Percentiles rank a stretch among this genome's conserved stretches.
phyloP scores from a whole-genome alignment of 2,797 vertebrate species.

The Hemitrygon akajei region DNA sequence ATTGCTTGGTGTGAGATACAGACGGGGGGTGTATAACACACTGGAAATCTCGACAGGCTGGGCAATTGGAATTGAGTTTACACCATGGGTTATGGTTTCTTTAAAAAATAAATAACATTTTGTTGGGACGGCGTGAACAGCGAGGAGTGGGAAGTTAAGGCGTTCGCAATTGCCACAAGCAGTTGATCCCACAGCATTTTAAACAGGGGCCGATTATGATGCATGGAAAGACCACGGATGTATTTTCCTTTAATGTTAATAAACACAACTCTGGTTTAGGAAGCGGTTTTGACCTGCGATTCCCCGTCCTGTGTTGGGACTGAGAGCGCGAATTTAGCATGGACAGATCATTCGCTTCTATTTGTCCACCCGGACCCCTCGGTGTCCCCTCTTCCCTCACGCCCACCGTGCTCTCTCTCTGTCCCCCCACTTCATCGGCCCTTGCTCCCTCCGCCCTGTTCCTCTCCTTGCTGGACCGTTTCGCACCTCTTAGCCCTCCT shows the following conservation, averaged over 20 bases:
- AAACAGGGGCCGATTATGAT: background rate
- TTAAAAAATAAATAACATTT: background rate
- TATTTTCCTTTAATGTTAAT: background rate
- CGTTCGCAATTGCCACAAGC: background rate
- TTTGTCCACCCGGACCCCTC: no score
- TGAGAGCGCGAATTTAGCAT: no score
- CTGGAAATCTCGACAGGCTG: background rate
- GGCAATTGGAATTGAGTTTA: background rate
- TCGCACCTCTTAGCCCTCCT: background rate
- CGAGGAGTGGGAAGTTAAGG: background rate
- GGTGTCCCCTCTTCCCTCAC: background rate
- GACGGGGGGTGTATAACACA: background rate
- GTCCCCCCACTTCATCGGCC: no score
- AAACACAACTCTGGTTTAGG: background rate
- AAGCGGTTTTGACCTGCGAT: constrained; percentile 12
- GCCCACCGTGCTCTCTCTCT: background rate
- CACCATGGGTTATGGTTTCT: background rate
- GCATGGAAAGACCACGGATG: background rate
- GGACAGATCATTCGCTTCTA: background rate
- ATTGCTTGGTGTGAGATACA: background rate
- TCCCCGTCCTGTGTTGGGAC: background rate
- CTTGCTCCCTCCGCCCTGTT: background rate
- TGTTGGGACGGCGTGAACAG: background rate
- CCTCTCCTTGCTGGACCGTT: background rate
- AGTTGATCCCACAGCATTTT: background rate